Evolutionary conservation across 2,797 vertebrate genomes (phyloP).

Genomic region (Lepus townsendii): DNA sequence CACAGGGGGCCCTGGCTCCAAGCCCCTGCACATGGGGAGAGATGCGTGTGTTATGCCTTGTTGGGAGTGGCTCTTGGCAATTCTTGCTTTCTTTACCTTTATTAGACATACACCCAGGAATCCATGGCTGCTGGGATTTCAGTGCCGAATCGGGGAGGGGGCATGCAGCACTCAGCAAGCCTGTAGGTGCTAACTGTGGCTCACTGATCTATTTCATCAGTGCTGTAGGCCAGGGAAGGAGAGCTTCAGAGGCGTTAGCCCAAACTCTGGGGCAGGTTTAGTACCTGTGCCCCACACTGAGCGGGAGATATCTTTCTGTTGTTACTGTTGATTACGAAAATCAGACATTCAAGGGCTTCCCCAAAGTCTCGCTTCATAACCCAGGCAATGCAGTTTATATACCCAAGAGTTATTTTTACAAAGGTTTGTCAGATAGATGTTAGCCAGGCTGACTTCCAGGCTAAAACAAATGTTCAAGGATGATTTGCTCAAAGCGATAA

Average conservation of each 20-base stretch:
- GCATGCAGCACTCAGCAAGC: conserved; percentile 29
- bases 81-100: not conserved
- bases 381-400: conserved; percentile 57
- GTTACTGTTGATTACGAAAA: conserved; percentile 77
- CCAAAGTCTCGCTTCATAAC: conserved; percentile 23
- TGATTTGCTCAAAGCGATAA: conserved; percentile 49
- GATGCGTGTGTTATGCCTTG: not conserved
- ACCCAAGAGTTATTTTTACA: conserved; percentile 71
- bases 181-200: conserved; percentile 17
- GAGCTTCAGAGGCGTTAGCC: conserved; percentile 54
- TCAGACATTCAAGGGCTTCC: conserved; percentile 53
- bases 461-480: conserved; percentile 55
- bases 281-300: not conserved
- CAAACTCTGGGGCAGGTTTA: conserved; percentile 30
- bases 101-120: not conserved
- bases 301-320: conserved; percentile 69
- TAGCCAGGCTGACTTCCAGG: conserved; percentile 64
- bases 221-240: conserved; percentile 22
- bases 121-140: conserved; percentile 26
- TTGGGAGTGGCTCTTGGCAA: not conserved
- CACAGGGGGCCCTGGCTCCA: too few species aligned
- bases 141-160: conserved; percentile 27
- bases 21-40: too few species aligned
- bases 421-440: conserved; percentile 67
- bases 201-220: conserved; percentile 56